Evolutionary conservation across 2,797 vertebrate species (phyloP), one percentile per base, ranked within the genome.

Genomic region (Sebastes ruberrimus): DNA sequence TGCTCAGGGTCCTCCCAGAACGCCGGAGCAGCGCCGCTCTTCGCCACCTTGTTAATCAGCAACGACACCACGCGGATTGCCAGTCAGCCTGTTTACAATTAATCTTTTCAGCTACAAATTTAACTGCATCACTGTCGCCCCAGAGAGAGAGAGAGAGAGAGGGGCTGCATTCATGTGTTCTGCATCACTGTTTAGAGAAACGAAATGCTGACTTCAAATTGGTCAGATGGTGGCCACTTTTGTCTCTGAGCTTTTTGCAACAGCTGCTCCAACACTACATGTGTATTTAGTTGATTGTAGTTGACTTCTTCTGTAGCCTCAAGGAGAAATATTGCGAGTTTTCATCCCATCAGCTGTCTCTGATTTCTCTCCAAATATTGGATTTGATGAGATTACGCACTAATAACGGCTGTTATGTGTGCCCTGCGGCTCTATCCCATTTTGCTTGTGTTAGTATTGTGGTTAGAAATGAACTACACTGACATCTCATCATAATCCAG

Each of bases 61-160:
- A 60, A 66, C 28, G 66, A 77, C 87, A 90, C 81, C 62, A 10
- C 22, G 59, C 52, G 32, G 80, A 86, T 86, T 88, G 76, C 86
- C 69, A 80, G 79, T 88, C 81, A 71, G 85, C 70, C 74, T 80
- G 81, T 92, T 89, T 60, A 81, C 66, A 93, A 92, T 92, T 86
- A 89, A 86, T 91, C 77, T 82, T 89, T 90, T 91, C 86, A 89
- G 75, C 80, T 81, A 61, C 85, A 82, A 73, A 86, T 90, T 81
- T 87, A 89, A 86, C 83, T 82, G 42, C n/a, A 30, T 82, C 53
- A 9, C 57, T 28, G 46, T 55, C 35, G 73, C 66, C 76, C 60
- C 7, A 18, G 66, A 73, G 74, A 23, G n/a, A 2, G 74, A 23
- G n/a, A 1, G 71, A 20, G 76, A 28, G 20, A 23, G 68, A 23